phyloP scores from a whole-genome alignment of 2,888 invertebrate species.

The Macrosiphum euphorbiae region DNA sequence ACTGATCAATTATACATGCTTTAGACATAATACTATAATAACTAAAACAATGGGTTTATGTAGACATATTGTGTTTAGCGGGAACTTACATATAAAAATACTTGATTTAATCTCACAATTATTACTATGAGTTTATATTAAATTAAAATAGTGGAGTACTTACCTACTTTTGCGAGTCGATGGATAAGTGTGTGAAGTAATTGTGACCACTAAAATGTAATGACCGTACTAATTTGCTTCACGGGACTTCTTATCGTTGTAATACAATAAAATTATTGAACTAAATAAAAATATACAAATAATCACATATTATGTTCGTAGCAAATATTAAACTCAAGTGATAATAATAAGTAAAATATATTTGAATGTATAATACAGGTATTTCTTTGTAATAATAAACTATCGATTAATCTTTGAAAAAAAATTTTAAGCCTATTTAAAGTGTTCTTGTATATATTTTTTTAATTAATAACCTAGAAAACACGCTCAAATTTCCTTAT shows the following conservation, averaged over 20 bases:
- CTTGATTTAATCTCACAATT: neutral
- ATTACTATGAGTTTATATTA: neutral
- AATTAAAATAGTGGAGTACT: neutral
- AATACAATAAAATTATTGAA: neutral
- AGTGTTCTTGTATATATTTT: neutral
- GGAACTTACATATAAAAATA: neutral
- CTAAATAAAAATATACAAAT: neutral
- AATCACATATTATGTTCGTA: neutral
- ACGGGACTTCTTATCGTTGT: neutral
- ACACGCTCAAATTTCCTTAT: neutral
- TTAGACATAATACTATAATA: neutral
- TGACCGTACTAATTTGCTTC: neutral
- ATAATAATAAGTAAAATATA: neutral
- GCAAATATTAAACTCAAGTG: neutral
- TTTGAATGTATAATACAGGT: neutral
- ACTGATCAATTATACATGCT: neutral
- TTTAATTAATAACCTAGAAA: neutral
- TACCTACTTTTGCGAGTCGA: neutral
- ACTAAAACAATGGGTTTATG: neutral
- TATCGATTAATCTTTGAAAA: neutral
- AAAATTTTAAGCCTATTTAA: neutral
- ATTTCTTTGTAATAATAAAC: neutral
- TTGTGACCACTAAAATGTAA: neutral
- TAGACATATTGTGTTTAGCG: neutral
- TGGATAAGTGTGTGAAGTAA: neutral